Evolutionary conservation across 92 coral and sea anemone species (phyloP).

Genomic region (Epizoanthus fatuus): DNA sequence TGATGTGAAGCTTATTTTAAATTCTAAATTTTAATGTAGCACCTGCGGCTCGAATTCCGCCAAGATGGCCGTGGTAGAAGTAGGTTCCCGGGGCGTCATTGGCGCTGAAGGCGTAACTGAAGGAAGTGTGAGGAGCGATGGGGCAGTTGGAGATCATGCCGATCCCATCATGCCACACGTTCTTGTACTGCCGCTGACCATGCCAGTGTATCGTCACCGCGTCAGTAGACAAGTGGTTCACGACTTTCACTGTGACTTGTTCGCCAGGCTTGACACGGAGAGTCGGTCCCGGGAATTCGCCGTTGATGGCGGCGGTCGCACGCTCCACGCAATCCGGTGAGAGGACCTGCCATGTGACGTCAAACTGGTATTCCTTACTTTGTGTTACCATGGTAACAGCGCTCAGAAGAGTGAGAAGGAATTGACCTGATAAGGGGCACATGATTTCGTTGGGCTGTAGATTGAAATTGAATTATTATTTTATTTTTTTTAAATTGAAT

Average conservation of each 20-base stretch:
- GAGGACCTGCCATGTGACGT: conserved; percentile 43
- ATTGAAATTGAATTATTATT: too few relatives aligned
- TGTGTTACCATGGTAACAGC: conserved; percentile 31
- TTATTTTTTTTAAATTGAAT: too few relatives aligned
- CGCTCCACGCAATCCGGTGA: conserved; percentile 58
- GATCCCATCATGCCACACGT: conserved; percentile 54
- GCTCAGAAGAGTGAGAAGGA: not conserved
- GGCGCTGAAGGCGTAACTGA: conserved; percentile 45
- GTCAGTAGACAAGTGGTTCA: conserved; percentile 48
- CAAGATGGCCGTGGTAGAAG: conserved; percentile 63
- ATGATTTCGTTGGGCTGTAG: too few relatives aligned
- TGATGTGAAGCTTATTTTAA: not conserved
- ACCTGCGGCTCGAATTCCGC: conserved; percentile 55
- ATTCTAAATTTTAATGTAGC: not conserved
- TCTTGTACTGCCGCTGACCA: conserved; percentile 49
- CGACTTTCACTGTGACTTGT: conserved; percentile 25
- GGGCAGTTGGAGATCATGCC: conserved; percentile 53
- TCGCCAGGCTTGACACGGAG: conserved; percentile 59
- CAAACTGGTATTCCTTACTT: conserved; percentile 45
- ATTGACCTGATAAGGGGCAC: too few relatives aligned
- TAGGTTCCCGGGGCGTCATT: conserved; percentile 45
- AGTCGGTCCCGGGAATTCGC: conserved; percentile 49
- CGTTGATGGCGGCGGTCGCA: conserved; percentile 40
- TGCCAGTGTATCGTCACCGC: conserved; percentile 61
- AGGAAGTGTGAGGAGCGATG: conserved; percentile 51